A percentile compares a stretch with the other conserved stretches of the same genome.
phyloP scores from a whole-genome alignment of 2,113 vertebrate species.

The Bungarus multicinctus region DNA sequence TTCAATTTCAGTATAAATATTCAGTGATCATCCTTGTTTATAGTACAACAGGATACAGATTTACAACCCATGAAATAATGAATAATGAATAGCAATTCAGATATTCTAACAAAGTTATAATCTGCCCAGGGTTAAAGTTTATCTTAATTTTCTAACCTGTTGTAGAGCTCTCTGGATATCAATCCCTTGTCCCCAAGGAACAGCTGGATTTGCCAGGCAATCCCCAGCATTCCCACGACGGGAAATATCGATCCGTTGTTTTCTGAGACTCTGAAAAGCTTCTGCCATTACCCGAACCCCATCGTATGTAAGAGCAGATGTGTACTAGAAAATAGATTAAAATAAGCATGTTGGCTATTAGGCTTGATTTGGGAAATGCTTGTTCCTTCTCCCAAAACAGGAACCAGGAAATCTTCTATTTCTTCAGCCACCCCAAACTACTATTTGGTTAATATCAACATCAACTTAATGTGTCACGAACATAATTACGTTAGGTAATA shows the following conservation, averaged over 20 bases:
- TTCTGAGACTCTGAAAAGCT: conserved; percentile 93
- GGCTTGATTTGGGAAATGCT: accelerated
- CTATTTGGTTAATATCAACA: background rate
- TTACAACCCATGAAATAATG: background rate
- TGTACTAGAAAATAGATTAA: conserved; percentile 78
- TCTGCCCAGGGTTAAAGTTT: background rate
- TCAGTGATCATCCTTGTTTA: background rate
- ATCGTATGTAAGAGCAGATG: conserved; percentile 92
- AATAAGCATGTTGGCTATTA: background rate
- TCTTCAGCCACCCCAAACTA: background rate
- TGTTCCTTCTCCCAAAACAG: background rate
- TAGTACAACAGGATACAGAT: background rate
- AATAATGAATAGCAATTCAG: background rate
- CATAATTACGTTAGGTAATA: background rate
- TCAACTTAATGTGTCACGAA: background rate
- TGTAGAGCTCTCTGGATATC: conserved; percentile 98
- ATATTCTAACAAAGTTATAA: background rate
- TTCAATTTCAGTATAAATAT: background rate
- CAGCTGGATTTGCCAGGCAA: conserved; percentile 95
- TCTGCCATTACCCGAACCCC: conserved; percentile 96
- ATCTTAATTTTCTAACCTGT: conserved; percentile 73
- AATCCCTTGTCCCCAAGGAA: conserved; percentile 97
- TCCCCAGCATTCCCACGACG: conserved; percentile 95
- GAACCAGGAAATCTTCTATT: background rate
- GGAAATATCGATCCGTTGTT: conserved; percentile 95